Percentiles rank a stretch among this genome's conserved stretches.
These are phyloP conservation scores for Syrmaticus mikado DNA, from an alignment of 2,113 vertebrate species.

Conservation along the genomic window DNA sequence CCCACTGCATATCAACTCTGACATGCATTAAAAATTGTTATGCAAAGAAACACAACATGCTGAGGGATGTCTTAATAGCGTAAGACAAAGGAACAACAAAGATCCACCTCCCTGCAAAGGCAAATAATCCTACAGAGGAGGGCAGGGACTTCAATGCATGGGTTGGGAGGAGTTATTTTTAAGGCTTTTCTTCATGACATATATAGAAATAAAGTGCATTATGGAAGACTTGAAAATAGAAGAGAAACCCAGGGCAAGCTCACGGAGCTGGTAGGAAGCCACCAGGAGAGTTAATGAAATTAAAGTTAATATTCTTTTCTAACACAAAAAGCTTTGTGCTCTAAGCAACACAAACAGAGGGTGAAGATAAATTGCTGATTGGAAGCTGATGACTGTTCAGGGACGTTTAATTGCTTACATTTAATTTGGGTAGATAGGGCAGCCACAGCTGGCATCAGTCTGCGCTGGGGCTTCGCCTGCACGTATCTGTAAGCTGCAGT, in stretches of 20 bases:
- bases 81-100: background rate
- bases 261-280: background rate
- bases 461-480: background rate
- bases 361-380: background rate
- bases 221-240: too few relatives aligned
- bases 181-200: background rate
- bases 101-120: background rate
- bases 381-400: background rate
- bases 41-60: background rate
- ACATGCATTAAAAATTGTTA: background rate
- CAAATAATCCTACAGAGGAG: background rate
- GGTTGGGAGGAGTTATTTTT: too few relatives aligned
- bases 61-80: background rate
- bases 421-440: background rate
- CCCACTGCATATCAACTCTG: background rate
- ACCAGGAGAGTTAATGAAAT: background rate
- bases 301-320: background rate
- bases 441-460: background rate
- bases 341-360: accelerated
- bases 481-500: background rate
- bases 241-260: background rate
- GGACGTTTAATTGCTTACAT: background rate
- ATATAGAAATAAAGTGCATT: background rate
- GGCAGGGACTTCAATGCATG: background rate
- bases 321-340: background rate